Evolutionary conservation across 2,888 invertebrate genomes (phyloP).

Genomic region (Calameuta pallipes): DNA sequence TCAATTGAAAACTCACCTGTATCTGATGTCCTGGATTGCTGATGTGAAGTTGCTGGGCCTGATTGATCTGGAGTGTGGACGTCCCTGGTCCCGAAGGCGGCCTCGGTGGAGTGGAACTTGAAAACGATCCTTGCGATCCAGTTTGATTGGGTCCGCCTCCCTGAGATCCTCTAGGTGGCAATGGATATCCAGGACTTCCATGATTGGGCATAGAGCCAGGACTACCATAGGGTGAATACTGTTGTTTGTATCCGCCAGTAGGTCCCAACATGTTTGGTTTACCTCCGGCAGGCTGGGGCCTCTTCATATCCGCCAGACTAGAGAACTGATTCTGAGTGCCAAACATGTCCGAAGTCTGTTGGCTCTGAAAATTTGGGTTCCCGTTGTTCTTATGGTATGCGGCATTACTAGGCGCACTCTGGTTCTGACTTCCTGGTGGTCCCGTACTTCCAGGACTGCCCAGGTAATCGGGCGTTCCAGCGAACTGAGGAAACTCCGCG

Average conservation of each 20-base stretch:
- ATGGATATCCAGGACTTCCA: slow-evolving; percentile 69
- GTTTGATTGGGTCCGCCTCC: slow-evolving; percentile 62
- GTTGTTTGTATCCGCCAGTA: slow-evolving; percentile 68
- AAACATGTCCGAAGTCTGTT: slow-evolving; percentile 52
- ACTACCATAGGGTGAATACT: slow-evolving; percentile 77
- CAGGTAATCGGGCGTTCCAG: slow-evolving; percentile 66
- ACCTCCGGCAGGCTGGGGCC: slow-evolving; percentile 62
- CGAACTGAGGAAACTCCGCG: slow-evolving; percentile 72
- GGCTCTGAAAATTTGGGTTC: slow-evolving; percentile 23
- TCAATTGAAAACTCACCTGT: slow-evolving; percentile 70
- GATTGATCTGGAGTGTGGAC: slow-evolving; percentile 83
- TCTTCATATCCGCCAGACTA: slow-evolving; percentile 61
- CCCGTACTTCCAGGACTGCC: slow-evolving; percentile 66
- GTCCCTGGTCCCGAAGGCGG: slow-evolving; percentile 70
- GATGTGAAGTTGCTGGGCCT: slow-evolving; percentile 89
- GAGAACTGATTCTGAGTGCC: slow-evolving; percentile 53
- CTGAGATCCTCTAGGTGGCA: slow-evolving; percentile 62
- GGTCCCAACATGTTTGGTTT: slow-evolving; percentile 61
- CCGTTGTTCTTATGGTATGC: slow-evolving; percentile 62
- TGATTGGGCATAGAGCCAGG: slow-evolving; percentile 72
- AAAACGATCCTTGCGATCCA: slow-evolving; percentile 67
- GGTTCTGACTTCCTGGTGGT: slow-evolving; percentile 49
- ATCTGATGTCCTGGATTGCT: slow-evolving; percentile 84
- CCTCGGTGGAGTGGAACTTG: slow-evolving; percentile 67
- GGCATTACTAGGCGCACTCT: slow-evolving; percentile 42